phyloP scores from a whole-genome alignment of 2,888 invertebrate species.

The Pegoplata infirma region DNA sequence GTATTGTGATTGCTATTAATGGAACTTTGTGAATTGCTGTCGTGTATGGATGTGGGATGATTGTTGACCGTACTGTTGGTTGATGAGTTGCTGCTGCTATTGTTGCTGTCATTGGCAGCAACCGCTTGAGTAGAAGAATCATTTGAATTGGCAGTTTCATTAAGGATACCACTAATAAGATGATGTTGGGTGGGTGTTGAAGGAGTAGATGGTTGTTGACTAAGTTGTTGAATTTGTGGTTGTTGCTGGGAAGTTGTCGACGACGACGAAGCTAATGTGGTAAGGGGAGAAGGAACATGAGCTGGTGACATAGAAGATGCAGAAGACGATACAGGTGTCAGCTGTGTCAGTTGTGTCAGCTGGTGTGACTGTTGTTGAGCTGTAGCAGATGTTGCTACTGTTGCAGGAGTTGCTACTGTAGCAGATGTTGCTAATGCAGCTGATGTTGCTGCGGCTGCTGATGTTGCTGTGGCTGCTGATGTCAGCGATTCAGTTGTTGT shows the following conservation, averaged over 20 bases:
- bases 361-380: slow-evolving; percentile 61
- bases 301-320: slow-evolving; percentile 41
- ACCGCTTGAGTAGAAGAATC: slow-evolving; percentile 76
- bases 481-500: too few relatives aligned
- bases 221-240: slow-evolving; percentile 57
- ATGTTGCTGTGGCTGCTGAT: slow-evolving; percentile 34
- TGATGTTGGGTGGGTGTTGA: slow-evolving; percentile 70
- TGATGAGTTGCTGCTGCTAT: slow-evolving; percentile 77
- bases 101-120: slow-evolving; percentile 76
- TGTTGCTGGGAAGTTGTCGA: slow-evolving; percentile 62
- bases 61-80: slow-evolving; percentile 77
- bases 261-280: slow-evolving; percentile 37
- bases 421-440: too few relatives aligned
- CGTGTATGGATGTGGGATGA: slow-evolving; percentile 77
- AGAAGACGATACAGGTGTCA: slow-evolving; percentile 65
- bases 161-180: slow-evolving; percentile 72
- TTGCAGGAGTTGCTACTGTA: slow-evolving; percentile 57
- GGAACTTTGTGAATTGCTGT: slow-evolving; percentile 77
- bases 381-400: not conserved
- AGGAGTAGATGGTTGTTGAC: slow-evolving; percentile 67
- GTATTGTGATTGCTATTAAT: slow-evolving; percentile 71
- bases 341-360: slow-evolving; percentile 68
- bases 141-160: slow-evolving; percentile 77
- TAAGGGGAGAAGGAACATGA: slow-evolving; percentile 65
- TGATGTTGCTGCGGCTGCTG: slow-evolving; percentile 61